Evolutionary conservation across 2,797 vertebrate genomes (phyloP).

Genomic region (Podargus strigoides): DNA sequence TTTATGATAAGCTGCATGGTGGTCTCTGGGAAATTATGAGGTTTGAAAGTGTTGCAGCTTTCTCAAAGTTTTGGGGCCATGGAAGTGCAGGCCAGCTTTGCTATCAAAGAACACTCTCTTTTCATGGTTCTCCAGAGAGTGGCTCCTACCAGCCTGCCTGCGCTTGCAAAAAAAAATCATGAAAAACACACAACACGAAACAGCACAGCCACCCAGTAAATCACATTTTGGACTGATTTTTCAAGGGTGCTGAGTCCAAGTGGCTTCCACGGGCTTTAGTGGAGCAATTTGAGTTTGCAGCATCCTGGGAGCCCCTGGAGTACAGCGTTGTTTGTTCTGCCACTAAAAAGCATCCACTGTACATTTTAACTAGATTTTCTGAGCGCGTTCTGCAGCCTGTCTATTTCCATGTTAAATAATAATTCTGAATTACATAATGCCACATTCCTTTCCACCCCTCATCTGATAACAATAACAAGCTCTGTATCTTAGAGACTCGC

Average conservation of each 20-base stretch:
- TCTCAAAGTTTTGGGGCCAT: not conserved
- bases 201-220: not conserved
- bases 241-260: not conserved
- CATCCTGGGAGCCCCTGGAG: not conserved
- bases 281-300: not conserved
- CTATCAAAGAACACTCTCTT: not conserved
- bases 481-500: slow-evolving; percentile 62
- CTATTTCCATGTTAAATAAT: slow-evolving; percentile 9
- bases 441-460: slow-evolving; percentile 44
- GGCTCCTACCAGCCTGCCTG: not conserved
- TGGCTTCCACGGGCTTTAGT: not conserved
- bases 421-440: slow-evolving; percentile 37
- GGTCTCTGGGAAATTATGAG: not conserved
- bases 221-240: not conserved
- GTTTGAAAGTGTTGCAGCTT: not conserved
- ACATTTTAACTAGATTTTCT: slow-evolving; percentile 11
- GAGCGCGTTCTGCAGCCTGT: not conserved
- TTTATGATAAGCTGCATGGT: not conserved
- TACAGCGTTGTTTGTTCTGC: not conserved
- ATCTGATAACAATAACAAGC: slow-evolving; percentile 72
- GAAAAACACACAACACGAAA: not conserved
- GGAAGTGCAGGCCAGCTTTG: not conserved
- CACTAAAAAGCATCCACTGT: not conserved
- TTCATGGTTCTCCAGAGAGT: not conserved
- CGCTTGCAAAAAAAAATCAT: not conserved